Conservation (phyloP, 2,113 vertebrate genomes). For the Eulemur macaco region DNA sequence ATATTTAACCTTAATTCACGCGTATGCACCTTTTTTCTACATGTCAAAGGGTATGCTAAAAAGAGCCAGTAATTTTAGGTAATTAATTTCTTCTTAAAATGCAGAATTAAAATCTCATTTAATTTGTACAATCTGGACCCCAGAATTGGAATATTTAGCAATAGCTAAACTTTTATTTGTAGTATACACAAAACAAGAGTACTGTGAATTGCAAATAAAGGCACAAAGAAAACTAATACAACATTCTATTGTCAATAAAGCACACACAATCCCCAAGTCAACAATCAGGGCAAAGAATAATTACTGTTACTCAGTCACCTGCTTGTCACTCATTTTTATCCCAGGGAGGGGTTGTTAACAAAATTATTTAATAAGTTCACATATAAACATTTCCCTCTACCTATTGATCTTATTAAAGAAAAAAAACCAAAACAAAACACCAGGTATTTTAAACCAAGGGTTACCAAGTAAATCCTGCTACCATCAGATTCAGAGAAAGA, state of each 20-base stretch:
- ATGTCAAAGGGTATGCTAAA: background rate
- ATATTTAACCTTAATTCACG: background rate
- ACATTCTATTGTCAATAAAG: background rate
- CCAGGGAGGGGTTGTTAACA: conserved; percentile 2
- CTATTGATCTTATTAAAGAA: background rate
- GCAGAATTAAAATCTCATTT: background rate
- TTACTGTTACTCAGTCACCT: background rate
- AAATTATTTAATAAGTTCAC: background rate
- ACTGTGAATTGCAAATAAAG: background rate
- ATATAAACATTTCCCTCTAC: conserved; percentile 29
- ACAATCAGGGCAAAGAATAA: background rate
- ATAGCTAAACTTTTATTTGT: background rate
- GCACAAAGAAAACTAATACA: conserved; percentile 11
- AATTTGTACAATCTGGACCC: background rate
- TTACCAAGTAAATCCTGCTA: background rate
- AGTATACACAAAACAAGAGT: background rate
- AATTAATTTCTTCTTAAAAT: background rate
- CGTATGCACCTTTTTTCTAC: background rate
- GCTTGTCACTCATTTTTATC: background rate
- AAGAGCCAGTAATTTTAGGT: background rate
- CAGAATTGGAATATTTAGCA: background rate
- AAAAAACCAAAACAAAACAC: background rate
- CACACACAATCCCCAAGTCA: background rate
- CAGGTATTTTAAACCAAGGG: conserved; percentile 36
- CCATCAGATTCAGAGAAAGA: background rate